phyloP scores from a whole-genome alignment of 2,888 invertebrate genomes.

The Tinea trinotella region DNA sequence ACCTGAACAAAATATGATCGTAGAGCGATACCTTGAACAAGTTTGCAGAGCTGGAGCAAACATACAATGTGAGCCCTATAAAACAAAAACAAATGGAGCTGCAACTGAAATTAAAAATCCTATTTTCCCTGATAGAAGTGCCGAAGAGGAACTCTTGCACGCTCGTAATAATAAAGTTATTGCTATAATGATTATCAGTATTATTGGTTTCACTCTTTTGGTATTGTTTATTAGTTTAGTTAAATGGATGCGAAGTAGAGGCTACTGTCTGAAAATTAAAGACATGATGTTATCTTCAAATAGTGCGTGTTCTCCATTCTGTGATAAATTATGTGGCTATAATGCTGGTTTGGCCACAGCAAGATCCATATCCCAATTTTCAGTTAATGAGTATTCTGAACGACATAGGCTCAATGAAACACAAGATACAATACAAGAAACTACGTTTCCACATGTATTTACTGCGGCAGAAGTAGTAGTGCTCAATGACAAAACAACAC shows the following conservation, averaged over 20 bases:
- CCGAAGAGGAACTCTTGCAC: slow-evolving; percentile 32
- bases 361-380: slow-evolving; percentile 72
- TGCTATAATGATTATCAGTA: slow-evolving; percentile 67
- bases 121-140: slow-evolving; percentile 54
- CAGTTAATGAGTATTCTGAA: slow-evolving; percentile 76
- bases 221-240: slow-evolving; percentile 69
- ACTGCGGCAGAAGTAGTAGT: slow-evolving; percentile 36
- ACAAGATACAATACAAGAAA: slow-evolving; percentile 41
- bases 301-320: slow-evolving; percentile 45
- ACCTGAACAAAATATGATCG: slow-evolving; percentile 74
- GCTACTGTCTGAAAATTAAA: slow-evolving; percentile 62
- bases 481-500: slow-evolving; percentile 75
- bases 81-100: slow-evolving; percentile 39
- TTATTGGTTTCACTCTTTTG: slow-evolving; percentile 62
- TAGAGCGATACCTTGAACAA: slow-evolving; percentile 73
- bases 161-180: slow-evolving; percentile 54
- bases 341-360: slow-evolving; percentile 70
- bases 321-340: slow-evolving; percentile 53
- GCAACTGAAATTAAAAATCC: slow-evolving; percentile 54
- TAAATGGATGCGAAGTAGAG: slow-evolving; percentile 71
- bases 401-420: slow-evolving; percentile 66
- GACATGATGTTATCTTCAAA: slow-evolving; percentile 51
- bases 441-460: slow-evolving; percentile 38
- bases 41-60: slow-evolving; percentile 67
- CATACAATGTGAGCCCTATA: slow-evolving; percentile 73